Conservation (phyloP, 2,888 invertebrate species). For the Hipparchia semele region DNA sequence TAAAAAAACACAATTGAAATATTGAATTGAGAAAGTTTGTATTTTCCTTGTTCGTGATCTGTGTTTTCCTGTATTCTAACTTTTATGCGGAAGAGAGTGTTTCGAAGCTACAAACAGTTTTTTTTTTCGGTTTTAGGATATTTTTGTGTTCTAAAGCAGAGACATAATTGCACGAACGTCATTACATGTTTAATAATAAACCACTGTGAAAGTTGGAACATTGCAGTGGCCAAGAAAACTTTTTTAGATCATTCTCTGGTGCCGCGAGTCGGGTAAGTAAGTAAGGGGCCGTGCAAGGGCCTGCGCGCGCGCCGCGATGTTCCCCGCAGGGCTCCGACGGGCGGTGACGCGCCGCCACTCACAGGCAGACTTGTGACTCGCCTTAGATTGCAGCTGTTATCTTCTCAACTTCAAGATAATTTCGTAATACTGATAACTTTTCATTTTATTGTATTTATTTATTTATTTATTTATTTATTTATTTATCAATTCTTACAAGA, state of each 20-base stretch:
- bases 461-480: no score
- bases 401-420: neutral
- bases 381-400: conserved; percentile 1
- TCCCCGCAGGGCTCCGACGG: neutral
- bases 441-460: neutral
- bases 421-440: conserved; percentile 4
- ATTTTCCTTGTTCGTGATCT: neutral
- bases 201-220: neutral
- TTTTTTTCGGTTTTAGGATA: neutral
- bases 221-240: conserved; percentile 16
- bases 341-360: neutral
- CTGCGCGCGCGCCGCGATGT: neutral
- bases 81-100: neutral
- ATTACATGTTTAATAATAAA: neutral
- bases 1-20: no score
- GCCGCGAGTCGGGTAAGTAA: neutral
- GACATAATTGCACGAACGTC: neutral
- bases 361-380: neutral
- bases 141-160: neutral
- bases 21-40: no score
- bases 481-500: no score
- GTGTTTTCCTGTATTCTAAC: neutral
- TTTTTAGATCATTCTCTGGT: conserved; percentile 14
- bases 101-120: neutral
- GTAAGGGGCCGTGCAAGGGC: neutral